phyloP scores from a whole-genome alignment of 53 echinoderm and acorn worm species.

The Actinopyga echinites region DNA sequence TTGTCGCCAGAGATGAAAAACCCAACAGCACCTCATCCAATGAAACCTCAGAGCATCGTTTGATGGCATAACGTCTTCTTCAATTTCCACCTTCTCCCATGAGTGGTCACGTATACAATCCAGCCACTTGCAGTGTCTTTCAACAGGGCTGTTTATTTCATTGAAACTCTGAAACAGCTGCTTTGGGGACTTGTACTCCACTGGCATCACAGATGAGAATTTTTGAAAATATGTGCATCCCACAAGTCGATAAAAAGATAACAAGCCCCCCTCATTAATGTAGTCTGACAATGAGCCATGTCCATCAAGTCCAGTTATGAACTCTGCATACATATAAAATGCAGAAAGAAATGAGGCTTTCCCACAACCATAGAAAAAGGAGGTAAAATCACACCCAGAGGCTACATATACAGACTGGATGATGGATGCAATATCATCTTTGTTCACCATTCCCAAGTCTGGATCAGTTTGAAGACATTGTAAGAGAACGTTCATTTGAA shows the following conservation, averaged over 20 bases:
- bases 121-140: neutral
- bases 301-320: conserved; percentile 10
- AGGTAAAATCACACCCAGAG: conserved; percentile 32
- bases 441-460: neutral
- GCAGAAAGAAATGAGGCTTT: conserved; percentile 22
- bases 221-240: neutral
- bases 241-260: conserved; percentile 3
- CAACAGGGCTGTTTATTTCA: neutral
- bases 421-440: conserved; percentile 17
- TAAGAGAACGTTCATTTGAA: neutral
- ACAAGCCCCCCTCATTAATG: neutral
- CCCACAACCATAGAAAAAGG: conserved; percentile 31
- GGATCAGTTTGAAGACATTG: neutral
- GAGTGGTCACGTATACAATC: conserved; percentile 19
- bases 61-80: conserved; percentile 41
- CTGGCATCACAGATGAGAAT: conserved; percentile 6
- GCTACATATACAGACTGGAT: conserved; percentile 12
- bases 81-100: conserved; percentile 13
- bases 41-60: conserved; percentile 18
- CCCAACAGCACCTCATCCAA: conserved; percentile 36
- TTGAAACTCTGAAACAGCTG: conserved; percentile 21
- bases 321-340: conserved; percentile 17
- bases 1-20: neutral
- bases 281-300: neutral
- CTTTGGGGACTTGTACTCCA: conserved; percentile 3